Evolutionary conservation across 2,888 invertebrate species (phyloP).

Genomic region (Drosophila tripunctata): DNA sequence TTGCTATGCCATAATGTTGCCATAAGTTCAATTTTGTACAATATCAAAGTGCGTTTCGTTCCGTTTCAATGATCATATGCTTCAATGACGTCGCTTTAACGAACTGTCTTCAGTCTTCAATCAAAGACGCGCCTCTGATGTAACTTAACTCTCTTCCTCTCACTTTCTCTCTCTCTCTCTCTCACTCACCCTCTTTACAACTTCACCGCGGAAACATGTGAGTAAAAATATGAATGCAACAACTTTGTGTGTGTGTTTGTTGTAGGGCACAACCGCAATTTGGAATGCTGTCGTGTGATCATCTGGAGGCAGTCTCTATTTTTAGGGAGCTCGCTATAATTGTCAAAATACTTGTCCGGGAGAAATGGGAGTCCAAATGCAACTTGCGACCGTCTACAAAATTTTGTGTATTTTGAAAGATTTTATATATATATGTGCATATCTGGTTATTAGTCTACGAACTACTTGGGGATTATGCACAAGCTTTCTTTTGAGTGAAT

Average conservation of each 20-base stretch:
- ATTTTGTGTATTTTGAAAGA: neutral
- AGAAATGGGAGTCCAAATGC: slow-evolving; percentile 7
- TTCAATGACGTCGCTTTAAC: slow-evolving; percentile 44
- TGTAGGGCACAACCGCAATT: slow-evolving; percentile 49
- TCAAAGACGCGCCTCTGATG: slow-evolving; percentile 47
- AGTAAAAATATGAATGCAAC: slow-evolving; percentile 42
- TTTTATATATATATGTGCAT: no score
- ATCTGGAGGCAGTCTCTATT: slow-evolving; percentile 56
- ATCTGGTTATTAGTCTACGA: no score
- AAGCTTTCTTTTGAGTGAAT: no score
- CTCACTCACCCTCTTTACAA: slow-evolving; percentile 31
- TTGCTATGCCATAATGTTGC: slow-evolving; percentile 25
- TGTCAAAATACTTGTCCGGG: slow-evolving; percentile 29
- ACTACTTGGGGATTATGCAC: no score
- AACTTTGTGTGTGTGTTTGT: slow-evolving; percentile 13
- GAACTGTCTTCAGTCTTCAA: neutral
- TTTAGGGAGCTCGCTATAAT: slow-evolving; percentile 53
- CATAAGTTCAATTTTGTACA: slow-evolving; percentile 13
- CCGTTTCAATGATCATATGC: slow-evolving; percentile 13
- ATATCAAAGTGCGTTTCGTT: slow-evolving; percentile 17
- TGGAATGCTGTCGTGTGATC: slow-evolving; percentile 46
- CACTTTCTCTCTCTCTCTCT: slow-evolving; percentile 15
- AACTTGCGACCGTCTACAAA: slow-evolving; percentile 1
- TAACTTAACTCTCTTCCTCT: slow-evolving; percentile 32
- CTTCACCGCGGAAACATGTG: slow-evolving; percentile 35